phyloP scores from a whole-genome alignment of 2,113 vertebrate genomes.

The Mobula birostris region DNA sequence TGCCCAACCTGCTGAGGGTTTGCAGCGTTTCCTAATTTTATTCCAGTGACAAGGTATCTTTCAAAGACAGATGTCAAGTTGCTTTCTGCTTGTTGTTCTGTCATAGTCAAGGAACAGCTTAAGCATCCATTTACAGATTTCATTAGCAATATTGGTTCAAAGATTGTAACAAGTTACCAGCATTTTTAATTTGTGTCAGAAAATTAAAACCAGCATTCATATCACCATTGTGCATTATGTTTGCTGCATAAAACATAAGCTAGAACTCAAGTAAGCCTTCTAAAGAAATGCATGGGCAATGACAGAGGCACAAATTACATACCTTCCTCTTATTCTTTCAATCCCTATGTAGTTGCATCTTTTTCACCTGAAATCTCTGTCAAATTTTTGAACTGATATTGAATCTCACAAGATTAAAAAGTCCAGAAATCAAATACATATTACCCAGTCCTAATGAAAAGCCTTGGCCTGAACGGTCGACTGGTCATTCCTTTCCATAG shows the following conservation, averaged over 20 bases:
- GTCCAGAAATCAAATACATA: neutral
- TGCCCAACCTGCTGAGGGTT: no score
- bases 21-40: no score
- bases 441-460: neutral
- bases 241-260: neutral
- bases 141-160: neutral
- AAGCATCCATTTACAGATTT: neutral
- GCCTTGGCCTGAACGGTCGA: no score
- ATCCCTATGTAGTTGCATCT: neutral
- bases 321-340: neutral
- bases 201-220: neutral
- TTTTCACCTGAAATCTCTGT: neutral
- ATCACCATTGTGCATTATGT: neutral
- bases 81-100: neutral
- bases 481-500: no score
- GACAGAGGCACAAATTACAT: neutral
- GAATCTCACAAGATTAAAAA: neutral
- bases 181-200: neutral
- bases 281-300: neutral
- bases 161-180: neutral
- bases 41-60: neutral
- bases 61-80: neutral
- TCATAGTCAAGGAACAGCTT: neutral
- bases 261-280: neutral
- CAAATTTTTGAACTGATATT: neutral